Evolutionary conservation across 2,797 vertebrate species (phyloP), one percentile per base, ranked within the genome.

Genomic region (Pseudomugil tenellus): DNA sequence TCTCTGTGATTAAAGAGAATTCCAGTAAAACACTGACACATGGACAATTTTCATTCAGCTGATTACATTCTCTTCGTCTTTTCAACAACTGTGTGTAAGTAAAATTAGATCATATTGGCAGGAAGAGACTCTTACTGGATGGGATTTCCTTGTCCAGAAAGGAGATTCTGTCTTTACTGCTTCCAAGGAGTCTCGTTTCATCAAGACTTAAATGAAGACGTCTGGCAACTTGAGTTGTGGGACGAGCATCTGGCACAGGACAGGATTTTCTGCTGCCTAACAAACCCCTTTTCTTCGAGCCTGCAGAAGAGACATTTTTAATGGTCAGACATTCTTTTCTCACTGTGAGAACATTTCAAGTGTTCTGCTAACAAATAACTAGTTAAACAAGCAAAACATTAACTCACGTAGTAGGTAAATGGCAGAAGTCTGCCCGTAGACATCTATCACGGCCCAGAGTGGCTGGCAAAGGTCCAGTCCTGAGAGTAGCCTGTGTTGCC

Each of bases 391-490:
- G 34, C 10, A 16, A 13, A 23, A 8, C 19, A 5, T 11, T 57
- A 9, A 85, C 93, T 78, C 72, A 96, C 95, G 93, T 1, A 94
- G 78, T 6, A 97, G 82, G 23, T 79, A 53, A 58, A 96, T 64
- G 4, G 90, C 82, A 29, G 80, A 69, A 0, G 96, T 94, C 83
- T 94, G 93, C 23, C 96, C 95, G 0, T 96, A 96, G 59, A 96
- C 26, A 13, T 97, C 95, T 17, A 96, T 86, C 78, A 97, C 85
- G 1, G 93, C 95, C 96, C 96, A 97, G 54, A 96, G 87, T 0
- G 92, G 94, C 29, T 29, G 14, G 0, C 58, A 65, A 48, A 90
- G 1, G 11, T 88, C 75, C 64, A 96, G 70, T 0, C 80, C 76
- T 0, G 8, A 10, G 4, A 81, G 55, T 7, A 94, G 49, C 57